Conservation (phyloP, 23 tunicate genomes). For the Oikopleura dioica region DNA sequence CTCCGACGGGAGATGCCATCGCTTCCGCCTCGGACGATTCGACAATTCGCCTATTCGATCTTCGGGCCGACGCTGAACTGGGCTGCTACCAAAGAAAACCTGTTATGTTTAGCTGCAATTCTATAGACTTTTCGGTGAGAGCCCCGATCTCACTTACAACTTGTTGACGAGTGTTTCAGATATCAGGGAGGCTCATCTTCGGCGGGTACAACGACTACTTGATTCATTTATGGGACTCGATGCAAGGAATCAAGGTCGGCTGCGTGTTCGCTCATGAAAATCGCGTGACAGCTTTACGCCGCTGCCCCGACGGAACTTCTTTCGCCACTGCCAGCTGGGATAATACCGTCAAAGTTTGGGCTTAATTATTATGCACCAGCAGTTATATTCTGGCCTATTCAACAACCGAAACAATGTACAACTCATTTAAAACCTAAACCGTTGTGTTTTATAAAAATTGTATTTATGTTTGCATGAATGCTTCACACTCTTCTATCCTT, state of each 20-base stretch:
- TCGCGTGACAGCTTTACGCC: slow-evolving; percentile 42
- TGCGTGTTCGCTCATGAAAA: slow-evolving; percentile 84
- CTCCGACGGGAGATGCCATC: slow-evolving; percentile 89
- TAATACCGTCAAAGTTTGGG: slow-evolving; percentile 38
- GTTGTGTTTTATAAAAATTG: no score
- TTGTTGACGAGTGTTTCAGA: background rate
- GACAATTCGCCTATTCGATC: slow-evolving; percentile 66
- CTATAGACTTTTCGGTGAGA: slow-evolving; percentile 71
- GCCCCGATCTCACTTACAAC: no score
- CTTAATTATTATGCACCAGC: background rate
- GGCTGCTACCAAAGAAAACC: slow-evolving; percentile 37
- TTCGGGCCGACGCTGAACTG: slow-evolving; percentile 72
- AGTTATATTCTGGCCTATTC: no score
- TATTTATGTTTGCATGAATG: no score
- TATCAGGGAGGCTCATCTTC: slow-evolving; percentile 40
- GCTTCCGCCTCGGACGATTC: slow-evolving; percentile 90
- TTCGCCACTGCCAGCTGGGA: slow-evolving; percentile 96
- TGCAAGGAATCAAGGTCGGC: slow-evolving; percentile 44
- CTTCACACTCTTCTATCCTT: no score
- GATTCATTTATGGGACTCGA: slow-evolving; percentile 73
- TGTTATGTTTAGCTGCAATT: slow-evolving; percentile 62
- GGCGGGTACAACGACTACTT: slow-evolving; percentile 91
- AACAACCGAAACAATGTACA: no score
- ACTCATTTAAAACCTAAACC: no score
- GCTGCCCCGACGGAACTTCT: slow-evolving; percentile 81